Evolutionary conservation across 2,113 vertebrate genomes (phyloP), one percentile per base, ranked within the genome.

Genomic region (Aramus guarauna): DNA sequence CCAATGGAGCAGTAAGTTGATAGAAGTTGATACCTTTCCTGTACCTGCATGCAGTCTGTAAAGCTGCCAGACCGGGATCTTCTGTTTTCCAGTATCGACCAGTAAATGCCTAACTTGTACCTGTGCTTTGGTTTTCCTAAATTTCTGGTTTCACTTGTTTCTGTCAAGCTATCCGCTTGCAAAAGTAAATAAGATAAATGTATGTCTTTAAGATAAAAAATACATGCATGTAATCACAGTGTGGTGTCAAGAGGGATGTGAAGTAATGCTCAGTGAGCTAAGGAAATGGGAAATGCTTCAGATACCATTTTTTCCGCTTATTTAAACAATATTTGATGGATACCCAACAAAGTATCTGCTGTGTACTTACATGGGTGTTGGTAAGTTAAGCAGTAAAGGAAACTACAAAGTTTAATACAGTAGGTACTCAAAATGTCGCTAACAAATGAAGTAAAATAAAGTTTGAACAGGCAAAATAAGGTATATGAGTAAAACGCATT

Each of bases 151-250:
- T 76, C 34, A 27, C 15, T 71, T 59, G 22, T 43, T 74, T 82
- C 48, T 75, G 47, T 68, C 62, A 56, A 75, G 56, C 47, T 67
- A 12, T 34, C 16, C 7, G 1, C 39, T 75, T 52, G 22, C 34
- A 55, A 78, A 77, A 67, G 19, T 48, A 68, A 63, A 4, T 47
- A 10, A 76, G 30, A 43, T 66, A 41, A 85, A 67, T 47, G 3
- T 12, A 15, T 37, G 6, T 78, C 37, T 85, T 71, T 39, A 58
- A 53, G 64, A 37, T 18, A 34, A 71, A 86, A 89, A 60, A 39
- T 16, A 23, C 9, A 6, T 23, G 2, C 3, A 8, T 11, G 32
- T 50, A 47, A 37, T 56, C 21, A 50, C 0, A 0, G 3, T 5
- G 5, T 75, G 15, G 15, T 47, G 37, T 48, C 20, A 9, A 43